Base-by-base conservation (phyloP, 2,113 vertebrate species). In the Strix uralensis region DNA sequence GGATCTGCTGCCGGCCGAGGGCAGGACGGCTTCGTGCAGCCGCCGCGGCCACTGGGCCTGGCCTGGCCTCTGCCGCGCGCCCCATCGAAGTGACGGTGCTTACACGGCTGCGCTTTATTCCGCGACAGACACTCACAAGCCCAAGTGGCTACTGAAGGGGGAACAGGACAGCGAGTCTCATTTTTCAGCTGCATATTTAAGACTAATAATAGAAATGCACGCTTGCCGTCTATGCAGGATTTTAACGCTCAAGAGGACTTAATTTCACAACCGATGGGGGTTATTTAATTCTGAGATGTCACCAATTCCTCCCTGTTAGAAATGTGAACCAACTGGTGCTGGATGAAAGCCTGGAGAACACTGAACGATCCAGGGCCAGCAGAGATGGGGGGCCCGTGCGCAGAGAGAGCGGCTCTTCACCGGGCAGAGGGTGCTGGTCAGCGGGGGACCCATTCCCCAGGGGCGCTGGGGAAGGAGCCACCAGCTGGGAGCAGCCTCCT, bases 161-260 rank as follows among this genome's bases (percentile, higher is more conserved):
- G 0, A 34, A 34, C 0, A 0, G 90, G 59, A 36, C 44, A 46
- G 70, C 49, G 4, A 71, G 57, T 0, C 65, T 40, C 5, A 0
- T 5, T 47, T 67, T 17, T 34, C 91, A 85, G 94, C 93, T 71
- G 77, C 70, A 3, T 1, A 6, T 29, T 20, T 16, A 10, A 38
- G 51, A 32, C 55, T 15, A 40, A 15, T 4, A 46, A 47, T 18
- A 91, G 81, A 46, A 66, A 38, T 0, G 40, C 65, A 20, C 2
- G 3, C 57, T 42, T 67, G 73, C 82, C 75, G 36, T 19, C 17
- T 1, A 55, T 75, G 77, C 46, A 62, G 86, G 73, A 17, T 58
- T 38, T 23, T 34, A 51, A 7, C 71, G 9, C 81, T 55, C 73
- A 17, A n/a, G 74, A 83, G 78, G 67, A 40, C 44, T 74, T 52